Conservation (phyloP, 1,140 invertebrate genomes). For the Gryllus bimaculatus region DNA sequence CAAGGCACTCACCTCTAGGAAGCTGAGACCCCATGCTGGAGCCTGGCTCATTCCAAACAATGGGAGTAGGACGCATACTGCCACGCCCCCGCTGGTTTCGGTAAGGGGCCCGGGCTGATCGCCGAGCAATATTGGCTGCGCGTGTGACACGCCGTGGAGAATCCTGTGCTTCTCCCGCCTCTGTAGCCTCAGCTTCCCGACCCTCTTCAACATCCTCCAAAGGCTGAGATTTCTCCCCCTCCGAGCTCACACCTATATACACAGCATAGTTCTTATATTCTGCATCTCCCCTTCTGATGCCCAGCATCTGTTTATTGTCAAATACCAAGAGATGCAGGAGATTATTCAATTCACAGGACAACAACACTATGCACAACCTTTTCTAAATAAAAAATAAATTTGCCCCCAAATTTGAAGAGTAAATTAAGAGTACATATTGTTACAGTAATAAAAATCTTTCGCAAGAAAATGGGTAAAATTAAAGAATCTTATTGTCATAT, state of each 20-base stretch:
- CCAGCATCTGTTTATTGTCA: too few relatives aligned
- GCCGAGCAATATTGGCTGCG: slow-evolving; percentile 22
- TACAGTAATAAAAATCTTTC: too few relatives aligned
- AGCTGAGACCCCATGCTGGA: slow-evolving; percentile 11
- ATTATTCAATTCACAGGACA: too few relatives aligned
- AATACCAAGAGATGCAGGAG: too few relatives aligned
- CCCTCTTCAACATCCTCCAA: slow-evolving; percentile 47
- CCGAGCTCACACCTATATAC: slow-evolving; percentile 41
- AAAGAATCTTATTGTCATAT: too few relatives aligned
- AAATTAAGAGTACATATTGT: too few relatives aligned
- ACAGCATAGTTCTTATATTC: neutral
- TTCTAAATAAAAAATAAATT: too few relatives aligned
- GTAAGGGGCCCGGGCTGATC: slow-evolving; percentile 17
- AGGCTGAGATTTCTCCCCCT: slow-evolving; percentile 45
- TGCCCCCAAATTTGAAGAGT: too few relatives aligned
- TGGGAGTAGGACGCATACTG: slow-evolving; percentile 25
- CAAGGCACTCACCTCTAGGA: slow-evolving; percentile 8
- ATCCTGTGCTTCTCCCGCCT: slow-evolving; percentile 43
- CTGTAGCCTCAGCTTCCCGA: slow-evolving; percentile 51
- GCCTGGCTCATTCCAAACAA: slow-evolving; percentile 25
- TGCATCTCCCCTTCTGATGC: too few relatives aligned
- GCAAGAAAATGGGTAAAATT: too few relatives aligned
- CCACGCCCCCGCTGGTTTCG: slow-evolving; percentile 11
- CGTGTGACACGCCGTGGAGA: slow-evolving; percentile 30
- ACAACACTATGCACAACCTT: too few relatives aligned